A percentile compares a stretch with the other conserved stretches of the same genome.
These are phyloP conservation scores for Drosophila multiciliata DNA, from an alignment of 2,888 invertebrate genomes.

Conservation along the genomic window DNA sequence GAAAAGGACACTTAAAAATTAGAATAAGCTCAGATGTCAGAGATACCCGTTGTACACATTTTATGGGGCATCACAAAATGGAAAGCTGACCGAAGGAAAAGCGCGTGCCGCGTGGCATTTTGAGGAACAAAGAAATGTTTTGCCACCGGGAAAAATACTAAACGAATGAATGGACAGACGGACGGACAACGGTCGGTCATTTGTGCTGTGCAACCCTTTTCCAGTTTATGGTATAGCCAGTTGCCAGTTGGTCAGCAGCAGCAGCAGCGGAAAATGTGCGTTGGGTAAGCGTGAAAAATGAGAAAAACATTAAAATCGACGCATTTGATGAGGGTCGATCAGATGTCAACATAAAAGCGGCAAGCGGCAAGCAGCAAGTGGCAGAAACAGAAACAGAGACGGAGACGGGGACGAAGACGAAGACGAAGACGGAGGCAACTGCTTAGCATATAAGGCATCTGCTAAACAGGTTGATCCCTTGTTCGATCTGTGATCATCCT, in stretches of 20 bases:
- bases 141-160: slow-evolving; percentile 14
- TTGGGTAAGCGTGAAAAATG: slow-evolving; percentile 70
- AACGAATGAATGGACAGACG: slow-evolving; percentile 5
- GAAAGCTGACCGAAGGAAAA: slow-evolving; percentile 45
- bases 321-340: slow-evolving; percentile 73
- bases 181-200: slow-evolving; percentile 14
- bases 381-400: not conserved
- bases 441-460: slow-evolving; percentile 28
- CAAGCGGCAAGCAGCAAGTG: slow-evolving; percentile 30
- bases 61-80: slow-evolving; percentile 19
- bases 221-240: slow-evolving; percentile 2
- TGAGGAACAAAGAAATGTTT: slow-evolving; percentile 28
- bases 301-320: slow-evolving; percentile 70
- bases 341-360: slow-evolving; percentile 60
- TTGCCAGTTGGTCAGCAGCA: slow-evolving; percentile 57
- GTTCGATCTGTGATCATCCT: slow-evolving; percentile 5
- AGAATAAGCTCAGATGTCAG: not conserved
- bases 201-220: slow-evolving; percentile 54
- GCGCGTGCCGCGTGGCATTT: slow-evolving; percentile 58
- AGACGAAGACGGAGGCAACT: not conserved
- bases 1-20: not conserved
- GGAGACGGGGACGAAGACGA: not conserved
- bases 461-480: slow-evolving; percentile 46
- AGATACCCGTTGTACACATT: not conserved
- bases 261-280: slow-evolving; percentile 53